Conservation (phyloP, 1,140 invertebrate genomes). For the Patella vulgata region DNA sequence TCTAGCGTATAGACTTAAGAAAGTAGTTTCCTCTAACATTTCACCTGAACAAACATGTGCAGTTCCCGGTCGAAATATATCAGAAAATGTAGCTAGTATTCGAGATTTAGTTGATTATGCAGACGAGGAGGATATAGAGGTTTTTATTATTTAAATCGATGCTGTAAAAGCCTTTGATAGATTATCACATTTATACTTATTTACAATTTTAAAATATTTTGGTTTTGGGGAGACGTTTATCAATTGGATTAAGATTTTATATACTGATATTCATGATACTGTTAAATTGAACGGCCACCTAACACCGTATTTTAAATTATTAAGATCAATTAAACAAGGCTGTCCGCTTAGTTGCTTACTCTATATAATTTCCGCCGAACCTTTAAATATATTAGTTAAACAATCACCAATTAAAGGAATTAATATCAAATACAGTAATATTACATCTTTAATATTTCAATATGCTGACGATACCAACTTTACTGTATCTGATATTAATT, state of each 20-base stretch:
- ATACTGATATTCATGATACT: not conserved
- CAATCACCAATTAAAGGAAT: no score
- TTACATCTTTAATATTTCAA: no score
- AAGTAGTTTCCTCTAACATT: not conserved
- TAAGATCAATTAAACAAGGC: no score
- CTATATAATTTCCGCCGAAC: no score
- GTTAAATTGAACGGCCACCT: no score
- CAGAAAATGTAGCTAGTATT: not conserved
- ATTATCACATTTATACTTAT: not conserved
- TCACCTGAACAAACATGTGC: not conserved
- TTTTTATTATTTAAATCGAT: not conserved
- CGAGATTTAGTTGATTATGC: not conserved
- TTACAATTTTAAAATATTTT: constrained; percentile 1
- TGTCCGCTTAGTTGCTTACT: no score
- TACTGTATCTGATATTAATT: no score
- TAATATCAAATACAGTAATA: no score
- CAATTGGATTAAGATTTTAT: not conserved
- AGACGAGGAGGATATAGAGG: not conserved
- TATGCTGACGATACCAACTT: no score
- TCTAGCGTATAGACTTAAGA: not conserved
- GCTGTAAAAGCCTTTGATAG: not conserved
- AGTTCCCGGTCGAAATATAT: constrained; percentile 1
- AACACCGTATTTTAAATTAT: no score
- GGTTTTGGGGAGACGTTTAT: constrained; percentile 2
- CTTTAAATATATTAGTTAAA: no score